Conservation (phyloP, 2,113 vertebrate species). For the Zootoca vivipara region DNA sequence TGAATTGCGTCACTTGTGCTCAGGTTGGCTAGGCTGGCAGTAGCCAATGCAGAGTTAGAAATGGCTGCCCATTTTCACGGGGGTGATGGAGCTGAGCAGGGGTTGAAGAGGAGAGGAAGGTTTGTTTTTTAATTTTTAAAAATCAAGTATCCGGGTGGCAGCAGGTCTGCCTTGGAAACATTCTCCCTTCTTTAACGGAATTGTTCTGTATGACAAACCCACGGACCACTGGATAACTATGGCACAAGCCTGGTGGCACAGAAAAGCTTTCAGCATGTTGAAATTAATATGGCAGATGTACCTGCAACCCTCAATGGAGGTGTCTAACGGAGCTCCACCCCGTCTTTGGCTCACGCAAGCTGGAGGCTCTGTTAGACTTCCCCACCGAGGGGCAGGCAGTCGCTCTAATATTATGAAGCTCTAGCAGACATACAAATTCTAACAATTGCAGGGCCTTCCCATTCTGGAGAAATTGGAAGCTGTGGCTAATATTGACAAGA, state of each 20-base stretch:
- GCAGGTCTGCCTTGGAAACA: neutral
- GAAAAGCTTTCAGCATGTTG: too few relatives aligned
- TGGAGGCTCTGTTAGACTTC: too few relatives aligned
- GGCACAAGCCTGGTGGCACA: too few relatives aligned
- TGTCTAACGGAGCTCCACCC: too few relatives aligned
- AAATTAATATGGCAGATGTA: too few relatives aligned
- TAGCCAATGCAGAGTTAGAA: neutral
- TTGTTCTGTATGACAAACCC: neutral
- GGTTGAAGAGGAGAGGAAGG: neutral
- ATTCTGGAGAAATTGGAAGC: neutral
- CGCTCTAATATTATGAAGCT: neutral
- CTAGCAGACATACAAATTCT: neutral
- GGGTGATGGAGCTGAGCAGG: neutral
- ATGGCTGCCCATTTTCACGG: neutral
- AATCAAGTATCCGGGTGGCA: neutral
- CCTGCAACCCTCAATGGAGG: too few relatives aligned
- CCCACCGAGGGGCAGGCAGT: too few relatives aligned
- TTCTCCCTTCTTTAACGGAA: neutral
- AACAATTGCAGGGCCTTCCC: neutral
- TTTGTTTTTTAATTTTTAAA: neutral
- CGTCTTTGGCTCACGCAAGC: too few relatives aligned
- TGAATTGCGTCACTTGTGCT: neutral
- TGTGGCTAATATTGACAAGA: neutral
- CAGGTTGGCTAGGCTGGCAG: neutral
- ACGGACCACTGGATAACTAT: too few relatives aligned